phyloP scores from a whole-genome alignment of 2,888 invertebrate species.

The Xanthia icteritia region DNA sequence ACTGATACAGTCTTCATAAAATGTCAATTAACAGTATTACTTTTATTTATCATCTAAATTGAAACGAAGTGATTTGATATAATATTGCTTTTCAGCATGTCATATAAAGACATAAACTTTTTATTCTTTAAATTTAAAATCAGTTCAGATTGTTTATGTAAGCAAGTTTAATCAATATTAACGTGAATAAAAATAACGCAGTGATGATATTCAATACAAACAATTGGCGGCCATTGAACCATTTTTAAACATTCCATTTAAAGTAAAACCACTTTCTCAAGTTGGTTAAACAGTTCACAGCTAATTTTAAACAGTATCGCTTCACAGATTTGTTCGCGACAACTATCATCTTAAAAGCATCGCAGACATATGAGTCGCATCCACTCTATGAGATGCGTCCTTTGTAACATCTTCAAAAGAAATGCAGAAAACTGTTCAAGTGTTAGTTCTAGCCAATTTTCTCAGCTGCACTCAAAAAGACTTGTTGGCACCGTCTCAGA shows the following conservation, averaged over 20 bases:
- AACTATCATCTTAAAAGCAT: conserved; percentile 3
- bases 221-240: not conserved
- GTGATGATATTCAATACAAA: not conserved
- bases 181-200: not conserved
- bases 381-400: conserved; percentile 45
- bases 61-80: not conserved
- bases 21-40: not conserved
- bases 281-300: not conserved
- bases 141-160: not conserved
- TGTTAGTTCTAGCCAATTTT: conserved; percentile 20
- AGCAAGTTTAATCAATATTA: not conserved
- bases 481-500: not conserved
- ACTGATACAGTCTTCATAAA: not conserved
- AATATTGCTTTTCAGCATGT: not conserved
- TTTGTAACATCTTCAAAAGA: conserved; percentile 57
- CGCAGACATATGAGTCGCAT: conserved; percentile 13
- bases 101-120: not conserved
- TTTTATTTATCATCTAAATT: not conserved
- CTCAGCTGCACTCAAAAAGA: not conserved
- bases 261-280: not conserved
- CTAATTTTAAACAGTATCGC: not conserved
- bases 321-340: not conserved
- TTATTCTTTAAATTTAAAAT: too few relatives aligned
- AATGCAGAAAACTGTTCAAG: conserved; percentile 22
- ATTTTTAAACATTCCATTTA: not conserved